Base-by-base conservation (phyloP, 2,888 invertebrate species). In the Caprella mutica region DNA sequence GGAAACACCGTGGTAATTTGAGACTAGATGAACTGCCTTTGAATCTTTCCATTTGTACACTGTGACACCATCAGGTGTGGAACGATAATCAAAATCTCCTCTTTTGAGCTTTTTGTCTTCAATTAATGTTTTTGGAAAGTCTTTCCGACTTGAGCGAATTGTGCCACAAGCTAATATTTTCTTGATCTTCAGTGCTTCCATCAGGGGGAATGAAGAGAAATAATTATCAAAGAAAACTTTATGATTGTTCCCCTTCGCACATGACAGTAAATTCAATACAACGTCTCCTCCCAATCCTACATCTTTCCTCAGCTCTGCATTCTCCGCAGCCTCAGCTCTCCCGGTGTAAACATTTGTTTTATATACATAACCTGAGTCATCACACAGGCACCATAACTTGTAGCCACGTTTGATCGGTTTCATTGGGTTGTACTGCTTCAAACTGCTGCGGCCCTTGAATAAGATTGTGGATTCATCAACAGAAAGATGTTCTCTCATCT, bases 281-380 rank as follows among this genome's bases (percentile, higher is more conserved):
- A 54, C 43, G 1, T 2, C 3, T 2, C 54, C 42, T 0, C 54
- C 59, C 55, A 24, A 69, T 2, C 54, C 67, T 12, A 69, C 67
- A 27, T 68, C 61, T 33, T 51, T 63, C n/a, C n/a, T n/a, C n/a
- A n/a, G n/a, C n/a, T n/a, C n/a, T n/a, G n/a, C n/a, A n/a, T n/a
- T n/a, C n/a, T n/a, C n/a, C n/a, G n/a, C 40, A 23, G 56, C 58
- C 5, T 59, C 66, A n/a, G 61, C 51, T 65, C 73, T 73, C 3
- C 69, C 68, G 21, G 67, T 67, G 58, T 70, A 69, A 14, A 70
- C 57, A 44, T 68, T 61, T 65, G 68, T 69, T 42, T 69, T 51
- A 43, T 54, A 65, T 9, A 67, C 52, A 61, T 66, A 67, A 5
- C 67, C 67, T 29, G 56, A 44, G 48, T 58, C 61, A 30, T 66